A percentile compares a stretch with the other conserved stretches of the same genome.
Evolutionary conservation across 1,140 invertebrate species (phyloP).

Genomic region (Atta colombica): DNA sequence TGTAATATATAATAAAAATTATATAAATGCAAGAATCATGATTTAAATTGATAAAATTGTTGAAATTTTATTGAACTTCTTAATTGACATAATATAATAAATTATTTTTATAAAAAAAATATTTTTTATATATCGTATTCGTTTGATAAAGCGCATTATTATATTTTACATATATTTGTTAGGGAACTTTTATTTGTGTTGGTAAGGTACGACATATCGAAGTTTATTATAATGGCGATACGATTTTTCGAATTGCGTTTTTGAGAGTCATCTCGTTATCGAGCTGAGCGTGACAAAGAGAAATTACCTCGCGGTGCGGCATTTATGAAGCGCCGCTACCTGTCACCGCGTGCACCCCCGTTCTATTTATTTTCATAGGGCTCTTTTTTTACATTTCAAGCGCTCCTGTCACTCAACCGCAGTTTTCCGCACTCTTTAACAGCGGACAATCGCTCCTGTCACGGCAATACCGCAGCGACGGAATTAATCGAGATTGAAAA

Average conservation of each 20-base stretch:
- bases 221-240: slow-evolving; percentile 49
- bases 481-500: slow-evolving; percentile 79
- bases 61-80: background rate
- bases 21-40: background rate
- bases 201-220: background rate
- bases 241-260: slow-evolving; percentile 61
- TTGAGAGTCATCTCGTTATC: slow-evolving; percentile 64
- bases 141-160: background rate
- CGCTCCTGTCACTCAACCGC: slow-evolving; percentile 76
- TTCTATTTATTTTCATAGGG: slow-evolving; percentile 78
- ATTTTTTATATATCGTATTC: background rate
- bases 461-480: slow-evolving; percentile 72
- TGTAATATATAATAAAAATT: background rate
- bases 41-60: slow-evolving; percentile 1
- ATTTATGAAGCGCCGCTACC: slow-evolving; percentile 74
- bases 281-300: slow-evolving; percentile 68
- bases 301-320: slow-evolving; percentile 63
- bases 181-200: background rate
- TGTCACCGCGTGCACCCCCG: slow-evolving; percentile 69
- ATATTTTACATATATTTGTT: slow-evolving; percentile 17
- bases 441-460: slow-evolving; percentile 75
- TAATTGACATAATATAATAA: background rate
- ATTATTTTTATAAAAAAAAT: background rate
- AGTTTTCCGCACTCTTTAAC: slow-evolving; percentile 78
- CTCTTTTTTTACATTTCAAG: slow-evolving; percentile 75